phyloP scores from a whole-genome alignment of 2,113 vertebrate species.

The Todiramphus saurophagus region DNA sequence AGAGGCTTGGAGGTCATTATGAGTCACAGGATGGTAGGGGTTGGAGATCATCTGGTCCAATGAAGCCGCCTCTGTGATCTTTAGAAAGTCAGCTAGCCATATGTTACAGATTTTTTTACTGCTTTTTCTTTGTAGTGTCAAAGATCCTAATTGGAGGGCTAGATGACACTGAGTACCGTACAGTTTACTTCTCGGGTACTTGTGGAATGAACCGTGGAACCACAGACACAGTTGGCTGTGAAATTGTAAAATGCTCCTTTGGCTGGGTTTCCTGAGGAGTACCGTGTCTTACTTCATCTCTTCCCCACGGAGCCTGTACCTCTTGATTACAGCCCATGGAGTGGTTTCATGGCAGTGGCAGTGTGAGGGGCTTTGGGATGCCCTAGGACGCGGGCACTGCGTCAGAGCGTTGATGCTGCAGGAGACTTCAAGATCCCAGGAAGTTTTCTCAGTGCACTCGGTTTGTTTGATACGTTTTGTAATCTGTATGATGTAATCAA shows the following conservation, averaged over 20 bases:
- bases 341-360: background rate
- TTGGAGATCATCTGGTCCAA: too few species aligned
- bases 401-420: background rate
- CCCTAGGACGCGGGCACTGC: background rate
- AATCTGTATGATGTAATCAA: background rate
- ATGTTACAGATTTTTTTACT: background rate
- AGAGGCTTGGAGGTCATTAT: background rate
- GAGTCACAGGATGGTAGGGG: too few species aligned
- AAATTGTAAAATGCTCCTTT: background rate
- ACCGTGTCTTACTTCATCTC: background rate
- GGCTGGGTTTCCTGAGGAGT: background rate
- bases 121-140: background rate
- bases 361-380: background rate
- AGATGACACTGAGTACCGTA: background rate
- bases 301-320: rapidly evolving
- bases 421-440: background rate
- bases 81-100: background rate
- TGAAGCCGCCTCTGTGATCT: background rate
- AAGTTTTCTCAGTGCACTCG: background rate
- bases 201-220: background rate
- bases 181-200: background rate
- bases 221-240: background rate
- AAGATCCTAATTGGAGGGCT: constrained; percentile 13
- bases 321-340: background rate
- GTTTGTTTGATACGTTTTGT: background rate